Conservation (phyloP, 2,888 invertebrate genomes). For the Anoncus sp. region DNA sequence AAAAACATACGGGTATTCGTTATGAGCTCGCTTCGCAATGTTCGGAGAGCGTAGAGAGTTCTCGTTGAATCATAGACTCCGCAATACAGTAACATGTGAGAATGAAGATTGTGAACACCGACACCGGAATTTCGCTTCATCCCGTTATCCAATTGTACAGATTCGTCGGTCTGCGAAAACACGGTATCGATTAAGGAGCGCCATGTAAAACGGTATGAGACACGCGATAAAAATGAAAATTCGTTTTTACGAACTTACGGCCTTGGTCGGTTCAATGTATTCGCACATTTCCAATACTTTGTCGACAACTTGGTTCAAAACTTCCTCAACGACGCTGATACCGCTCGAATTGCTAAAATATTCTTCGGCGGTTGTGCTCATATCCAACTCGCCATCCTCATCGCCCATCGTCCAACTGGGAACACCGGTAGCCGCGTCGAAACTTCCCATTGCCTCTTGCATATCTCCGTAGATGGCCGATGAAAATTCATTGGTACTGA, state of each 20-base stretch:
- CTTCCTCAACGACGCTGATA: slow-evolving; percentile 84
- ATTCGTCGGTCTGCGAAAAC: slow-evolving; percentile 74
- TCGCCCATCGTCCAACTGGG: slow-evolving; percentile 85
- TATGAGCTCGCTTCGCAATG: slow-evolving; percentile 89
- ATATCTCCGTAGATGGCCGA: slow-evolving; percentile 74
- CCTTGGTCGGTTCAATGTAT: slow-evolving; percentile 73
- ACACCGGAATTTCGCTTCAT: slow-evolving; percentile 76
- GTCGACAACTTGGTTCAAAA: slow-evolving; percentile 86
- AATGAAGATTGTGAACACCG: slow-evolving; percentile 90
- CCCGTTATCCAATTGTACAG: slow-evolving; percentile 74
- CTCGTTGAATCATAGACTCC: slow-evolving; percentile 91
- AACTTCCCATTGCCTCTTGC: slow-evolving; percentile 79
- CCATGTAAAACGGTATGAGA: too few species aligned
- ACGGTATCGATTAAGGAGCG: slow-evolving; percentile 20
- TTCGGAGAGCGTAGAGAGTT: slow-evolving; percentile 90
- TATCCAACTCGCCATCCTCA: slow-evolving; percentile 84
- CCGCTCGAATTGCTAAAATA: slow-evolving; percentile 85
- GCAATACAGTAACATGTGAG: slow-evolving; percentile 92
- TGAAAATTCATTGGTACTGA: slow-evolving; percentile 79
- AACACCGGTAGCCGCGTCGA: slow-evolving; percentile 83
- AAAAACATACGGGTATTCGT: slow-evolving; percentile 90
- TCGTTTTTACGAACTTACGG: too few species aligned
- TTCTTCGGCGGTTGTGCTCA: slow-evolving; percentile 88
- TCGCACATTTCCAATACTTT: slow-evolving; percentile 82
- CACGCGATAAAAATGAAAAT: too few species aligned